Percentiles rank a stretch among this genome's conserved stretches.
These are phyloP conservation scores for Acrossocheilus fasciatus DNA, from an alignment of 2,797 vertebrate genomes.

Conservation along the genomic window DNA sequence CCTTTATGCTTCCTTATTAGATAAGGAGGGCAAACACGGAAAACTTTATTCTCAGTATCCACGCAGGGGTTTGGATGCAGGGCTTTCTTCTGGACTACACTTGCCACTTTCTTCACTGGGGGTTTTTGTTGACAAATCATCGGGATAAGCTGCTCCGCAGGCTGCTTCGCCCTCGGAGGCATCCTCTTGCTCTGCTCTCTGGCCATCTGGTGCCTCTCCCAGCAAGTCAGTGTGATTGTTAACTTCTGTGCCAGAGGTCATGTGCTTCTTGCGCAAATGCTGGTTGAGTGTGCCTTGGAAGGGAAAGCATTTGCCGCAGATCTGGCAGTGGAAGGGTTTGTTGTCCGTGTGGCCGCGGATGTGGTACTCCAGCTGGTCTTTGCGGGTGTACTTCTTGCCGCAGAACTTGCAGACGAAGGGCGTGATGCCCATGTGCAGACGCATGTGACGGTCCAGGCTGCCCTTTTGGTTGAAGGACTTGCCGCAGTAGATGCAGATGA, in stretches of 20 bases:
- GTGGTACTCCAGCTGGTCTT: conserved; percentile 99
- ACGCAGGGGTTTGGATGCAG: conserved; percentile 74
- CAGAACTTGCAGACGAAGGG: conserved; percentile 99
- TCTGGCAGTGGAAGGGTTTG: conserved; percentile 98
- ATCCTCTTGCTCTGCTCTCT: conserved; percentile 82
- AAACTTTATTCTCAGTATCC: conserved; percentile 70
- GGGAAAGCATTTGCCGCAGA: conserved; percentile 99
- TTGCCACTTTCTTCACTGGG: conserved; percentile 75
- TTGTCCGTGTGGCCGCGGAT: conserved; percentile 99
- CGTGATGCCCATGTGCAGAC: conserved; percentile 98
- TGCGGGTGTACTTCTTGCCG: conserved; percentile 98
- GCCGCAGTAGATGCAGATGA: conserved; percentile 98
- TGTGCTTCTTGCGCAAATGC: conserved; percentile 99
- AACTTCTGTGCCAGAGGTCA: conserved; percentile 83
- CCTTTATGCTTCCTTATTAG: conserved; percentile 77
- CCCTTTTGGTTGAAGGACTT: conserved; percentile 99
- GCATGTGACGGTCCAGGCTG: conserved; percentile 98
- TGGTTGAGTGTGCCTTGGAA: conserved; percentile 99
- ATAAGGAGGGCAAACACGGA: conserved; percentile 49
- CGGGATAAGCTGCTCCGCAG: conserved; percentile 80
- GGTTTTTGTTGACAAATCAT: conserved; percentile 76
- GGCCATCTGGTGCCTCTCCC: conserved; percentile 83
- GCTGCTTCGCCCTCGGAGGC: conserved; percentile 84
- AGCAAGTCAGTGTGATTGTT: conserved; percentile 88
- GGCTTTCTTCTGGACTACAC: conserved; percentile 79